phyloP scores from a whole-genome alignment of 2,113 vertebrate species.

The Collichthys lucidus region DNA sequence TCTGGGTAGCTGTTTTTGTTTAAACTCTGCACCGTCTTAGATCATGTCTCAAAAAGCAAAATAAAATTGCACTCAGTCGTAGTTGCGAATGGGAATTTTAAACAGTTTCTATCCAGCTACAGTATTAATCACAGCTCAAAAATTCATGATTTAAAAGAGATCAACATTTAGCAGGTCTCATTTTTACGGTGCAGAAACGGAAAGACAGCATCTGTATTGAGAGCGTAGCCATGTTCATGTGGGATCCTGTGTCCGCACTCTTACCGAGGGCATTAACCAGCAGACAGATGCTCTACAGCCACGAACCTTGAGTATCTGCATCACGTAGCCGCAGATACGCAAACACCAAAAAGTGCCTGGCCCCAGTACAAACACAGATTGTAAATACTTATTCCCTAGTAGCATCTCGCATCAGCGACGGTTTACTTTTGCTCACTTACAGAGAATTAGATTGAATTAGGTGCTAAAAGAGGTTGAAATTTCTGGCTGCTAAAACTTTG shows the following conservation, averaged over 20 bases:
- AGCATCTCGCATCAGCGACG: conserved; percentile 11
- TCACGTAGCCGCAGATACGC: conserved; percentile 40
- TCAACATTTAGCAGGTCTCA: too few relatives aligned
- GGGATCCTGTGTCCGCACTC: conserved; percentile 37
- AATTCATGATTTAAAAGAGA: too few relatives aligned
- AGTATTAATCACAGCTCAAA: too few relatives aligned
- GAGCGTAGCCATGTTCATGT: conserved; percentile 24
- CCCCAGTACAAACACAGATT: conserved; percentile 27
- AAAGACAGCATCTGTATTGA: conserved; percentile 35
- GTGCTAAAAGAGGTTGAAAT: background rate
- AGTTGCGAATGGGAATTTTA: too few relatives aligned
- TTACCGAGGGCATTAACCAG: conserved; percentile 25
- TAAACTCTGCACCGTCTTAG: too few relatives aligned
- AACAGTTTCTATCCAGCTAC: too few relatives aligned
- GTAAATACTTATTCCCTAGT: conserved; percentile 36
- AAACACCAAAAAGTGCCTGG: conserved; percentile 44
- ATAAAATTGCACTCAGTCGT: too few relatives aligned
- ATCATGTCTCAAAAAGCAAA: too few relatives aligned
- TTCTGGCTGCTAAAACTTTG: background rate
- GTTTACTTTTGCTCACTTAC: conserved; percentile 1
- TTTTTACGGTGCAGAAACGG: conserved; percentile 10
- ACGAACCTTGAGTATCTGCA: conserved; percentile 27
- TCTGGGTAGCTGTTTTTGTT: too few relatives aligned
- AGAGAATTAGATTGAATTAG: background rate
- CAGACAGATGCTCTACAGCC: conserved; percentile 31